Evolutionary conservation across 2,888 invertebrate species (phyloP), one percentile per base, ranked within the genome.

Genomic region (Oasisia sp.): DNA sequence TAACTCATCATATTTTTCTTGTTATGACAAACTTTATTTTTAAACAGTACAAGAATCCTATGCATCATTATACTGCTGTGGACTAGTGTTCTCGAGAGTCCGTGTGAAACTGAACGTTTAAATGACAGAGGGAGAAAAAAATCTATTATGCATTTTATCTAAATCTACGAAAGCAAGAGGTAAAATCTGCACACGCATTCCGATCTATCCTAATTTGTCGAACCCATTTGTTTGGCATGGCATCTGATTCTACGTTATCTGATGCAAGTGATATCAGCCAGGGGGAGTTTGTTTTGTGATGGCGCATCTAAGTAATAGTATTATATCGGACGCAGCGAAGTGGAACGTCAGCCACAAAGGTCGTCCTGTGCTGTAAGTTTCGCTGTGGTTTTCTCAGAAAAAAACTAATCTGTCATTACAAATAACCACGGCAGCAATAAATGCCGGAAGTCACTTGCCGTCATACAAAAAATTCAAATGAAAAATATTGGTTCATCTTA

Each of bases 1-100:
- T 89, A 12, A 12, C 89, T 89, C 32, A 89, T 89, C 89, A 89
- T 89, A 19, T 44, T 90, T 38, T 90, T 90, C 32, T 90, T 90
- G n/a, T 90, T 38, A 27, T 38, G 32, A 32, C 32, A 32, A 90
- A 90, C 32, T 90, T 32, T 90, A 90, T 90, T 74, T 74, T 74
- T 2, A 27, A 19, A 74, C 74, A 74, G 74, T 74, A 7, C n/a
- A 27, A n/a, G 74, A 74, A 74, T 27, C 74, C 5, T n/a, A 74
- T 27, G 74, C 74, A 74, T 74, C 74, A 74, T 27, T n/a, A 74
- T 7, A 19, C 19, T 74, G 50, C 1, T 50, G 14, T 50, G 9
- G n/a, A 74, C 27, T 27, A 74, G 27, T 27, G 74, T 74, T 74
- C 19, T 74, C 27, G 27, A 27, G 74, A 27, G 19, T 27, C 74